Conservation (phyloP, 2,797 vertebrate genomes). For the Numenius phaeopus region DNA sequence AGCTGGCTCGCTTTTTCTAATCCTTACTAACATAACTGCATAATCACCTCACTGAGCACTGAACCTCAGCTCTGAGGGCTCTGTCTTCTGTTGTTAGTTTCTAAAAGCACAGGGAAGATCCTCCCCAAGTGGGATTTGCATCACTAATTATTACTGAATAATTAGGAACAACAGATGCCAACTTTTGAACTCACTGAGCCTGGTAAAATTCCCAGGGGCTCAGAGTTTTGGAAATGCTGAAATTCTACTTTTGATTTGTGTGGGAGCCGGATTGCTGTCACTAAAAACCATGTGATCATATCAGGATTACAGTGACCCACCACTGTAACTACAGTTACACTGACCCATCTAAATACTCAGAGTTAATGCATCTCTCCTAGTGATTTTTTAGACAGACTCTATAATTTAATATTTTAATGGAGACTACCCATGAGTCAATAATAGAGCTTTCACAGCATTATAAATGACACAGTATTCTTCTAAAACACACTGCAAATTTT, state of each 20-base stretch:
- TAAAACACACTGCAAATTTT: neutral
- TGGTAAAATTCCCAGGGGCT: conserved; percentile 5
- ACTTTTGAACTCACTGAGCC: conserved; percentile 47
- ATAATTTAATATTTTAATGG: conserved; percentile 1
- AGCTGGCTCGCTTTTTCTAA: conserved; percentile 29
- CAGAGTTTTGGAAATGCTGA: neutral
- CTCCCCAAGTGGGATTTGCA: conserved; percentile 38
- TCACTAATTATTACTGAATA: conserved; percentile 65
- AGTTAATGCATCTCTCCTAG: neutral
- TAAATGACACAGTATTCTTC: neutral
- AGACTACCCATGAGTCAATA: neutral
- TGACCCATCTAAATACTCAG: neutral
- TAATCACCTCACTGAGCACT: conserved; percentile 41
- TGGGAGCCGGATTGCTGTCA: neutral
- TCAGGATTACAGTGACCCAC: neutral
- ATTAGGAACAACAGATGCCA: conserved; percentile 66
- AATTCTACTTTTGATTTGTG: neutral
- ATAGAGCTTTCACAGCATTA: neutral
- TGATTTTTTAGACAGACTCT: neutral
- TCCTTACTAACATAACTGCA: conserved; percentile 13
- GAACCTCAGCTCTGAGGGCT: neutral
- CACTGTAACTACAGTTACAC: neutral
- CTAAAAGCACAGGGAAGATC: conserved; percentile 30
- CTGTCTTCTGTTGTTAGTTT: conserved; percentile 7
- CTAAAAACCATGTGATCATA: neutral